Percentiles rank a stretch among this genome's conserved stretches.
These are phyloP conservation scores for Mustela lutreola DNA, from an alignment of 2,113 vertebrate genomes.

Conservation along the genomic window DNA sequence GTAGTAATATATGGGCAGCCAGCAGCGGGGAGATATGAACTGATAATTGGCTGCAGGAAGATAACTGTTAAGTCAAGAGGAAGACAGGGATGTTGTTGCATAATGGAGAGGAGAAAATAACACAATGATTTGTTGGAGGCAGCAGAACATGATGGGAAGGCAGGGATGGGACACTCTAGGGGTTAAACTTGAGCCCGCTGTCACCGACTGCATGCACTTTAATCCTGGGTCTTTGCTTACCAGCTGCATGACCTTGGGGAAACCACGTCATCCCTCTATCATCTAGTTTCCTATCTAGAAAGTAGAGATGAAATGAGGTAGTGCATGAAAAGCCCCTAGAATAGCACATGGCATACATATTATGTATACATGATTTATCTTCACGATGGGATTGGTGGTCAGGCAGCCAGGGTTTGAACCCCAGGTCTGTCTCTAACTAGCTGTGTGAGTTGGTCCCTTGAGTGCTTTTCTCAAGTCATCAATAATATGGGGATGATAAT, in stretches of 20 bases:
- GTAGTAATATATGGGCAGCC: neutral
- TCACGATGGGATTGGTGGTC: neutral
- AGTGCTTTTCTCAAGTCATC: neutral
- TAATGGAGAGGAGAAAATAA: neutral
- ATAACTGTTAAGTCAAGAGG: neutral
- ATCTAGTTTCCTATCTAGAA: neutral
- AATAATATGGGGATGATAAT: neutral
- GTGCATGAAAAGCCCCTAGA: neutral
- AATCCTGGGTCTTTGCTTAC: neutral
- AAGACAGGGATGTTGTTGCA: neutral
- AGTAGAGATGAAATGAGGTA: neutral
- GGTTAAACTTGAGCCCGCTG: rapidly evolving
- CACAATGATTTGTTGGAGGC: neutral
- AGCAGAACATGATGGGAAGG: neutral
- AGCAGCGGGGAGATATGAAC: neutral
- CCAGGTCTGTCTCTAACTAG: neutral
- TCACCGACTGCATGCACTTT: rapidly evolving
- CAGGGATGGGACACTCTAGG: neutral
- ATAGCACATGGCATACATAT: too few species aligned
- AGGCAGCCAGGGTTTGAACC: neutral
- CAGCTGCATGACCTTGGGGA: neutral
- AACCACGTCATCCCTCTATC: neutral
- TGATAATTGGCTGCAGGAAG: conserved; percentile 32
- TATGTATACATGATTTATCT: neutral
- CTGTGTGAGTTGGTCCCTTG: neutral